Base-by-base conservation (phyloP, 2,888 invertebrate species). In the Cantharis lateralis region DNA sequence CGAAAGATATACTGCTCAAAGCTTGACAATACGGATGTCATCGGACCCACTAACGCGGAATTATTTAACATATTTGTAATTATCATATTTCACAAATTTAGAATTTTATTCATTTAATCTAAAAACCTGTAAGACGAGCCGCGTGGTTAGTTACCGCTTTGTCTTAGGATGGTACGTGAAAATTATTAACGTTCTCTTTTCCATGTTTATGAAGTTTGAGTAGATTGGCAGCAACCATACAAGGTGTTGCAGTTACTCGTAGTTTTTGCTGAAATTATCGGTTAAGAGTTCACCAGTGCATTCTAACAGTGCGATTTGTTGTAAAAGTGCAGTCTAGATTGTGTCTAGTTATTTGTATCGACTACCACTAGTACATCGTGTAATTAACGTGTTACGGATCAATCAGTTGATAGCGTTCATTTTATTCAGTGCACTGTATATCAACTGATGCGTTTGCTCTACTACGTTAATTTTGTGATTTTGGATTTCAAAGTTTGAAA, bases 211-310 rank as follows among this genome's bases (percentile, higher is more conserved):
- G 64, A 24, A 20, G 64, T 20, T 66, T 20, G 64, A 66, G 64
- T 66, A 20, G 64, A 66, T 66, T 18, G n/a, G 16, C 18, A 20
- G 20, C 16, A 66, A 20, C 64, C 64, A 66, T 66, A 66, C 64
- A 20, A 66, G 64, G 64, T 66, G 64, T 66, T 66, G 64, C 64
- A 66, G 64, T 66, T 66, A 66, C 9, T 24, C 18, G 64, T 66
- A 16, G 64, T 66, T 66, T 66, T 66, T 66, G 7, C 64, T 71
- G 26, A 71, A 71, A 62, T 32, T 62, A 32, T 75, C 75, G 73
- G 73, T 72, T 77, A 74, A 74, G 74, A 77, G 77, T 77, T 77
- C 77, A 77, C 64, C 64, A 70, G 76, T 70, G 32, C 77, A 70
- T 68, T 48, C 61, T 64, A 72, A 76, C 76, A 69, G 76, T 76